Conservation (phyloP, 2,797 vertebrate genomes). For the Thripadectes ignobilis region DNA sequence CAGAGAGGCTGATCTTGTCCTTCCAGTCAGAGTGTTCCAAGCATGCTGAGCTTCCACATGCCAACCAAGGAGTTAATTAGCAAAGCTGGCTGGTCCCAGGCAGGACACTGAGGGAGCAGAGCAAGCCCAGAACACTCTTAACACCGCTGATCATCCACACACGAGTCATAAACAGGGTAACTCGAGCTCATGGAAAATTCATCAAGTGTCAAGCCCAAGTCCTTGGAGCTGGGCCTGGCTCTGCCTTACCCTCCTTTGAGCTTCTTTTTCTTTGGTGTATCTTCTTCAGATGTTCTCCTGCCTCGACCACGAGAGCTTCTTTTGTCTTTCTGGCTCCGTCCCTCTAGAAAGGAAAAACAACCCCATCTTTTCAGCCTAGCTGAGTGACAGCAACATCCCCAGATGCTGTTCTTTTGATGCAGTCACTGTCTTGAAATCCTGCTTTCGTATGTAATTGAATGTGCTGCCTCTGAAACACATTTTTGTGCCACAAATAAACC, state of each 20-base stretch:
- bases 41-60: not conserved
- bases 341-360: conserved; percentile 63
- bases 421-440: not conserved
- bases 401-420: not conserved
- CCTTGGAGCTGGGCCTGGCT: not conserved
- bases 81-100: not conserved
- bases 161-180: not conserved
- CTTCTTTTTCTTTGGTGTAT: conserved; percentile 94
- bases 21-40: conserved; percentile 5
- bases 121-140: not conserved
- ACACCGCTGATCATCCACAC: not conserved
- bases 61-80: conserved; percentile 9
- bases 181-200: not conserved
- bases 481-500: not conserved
- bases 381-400: not conserved
- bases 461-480: not conserved
- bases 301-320: conserved; percentile 88
- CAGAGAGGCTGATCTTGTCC: not conserved
- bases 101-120: not conserved
- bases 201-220: not conserved
- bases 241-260: conserved; percentile 87
- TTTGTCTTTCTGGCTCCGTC: conserved; percentile 86
- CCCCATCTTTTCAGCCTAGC: rapidly evolving
- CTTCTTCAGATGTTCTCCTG: conserved; percentile 90
- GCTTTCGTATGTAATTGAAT: not conserved